Conservation (phyloP, 2,888 invertebrate genomes). For the Ichneumon xanthorius region DNA sequence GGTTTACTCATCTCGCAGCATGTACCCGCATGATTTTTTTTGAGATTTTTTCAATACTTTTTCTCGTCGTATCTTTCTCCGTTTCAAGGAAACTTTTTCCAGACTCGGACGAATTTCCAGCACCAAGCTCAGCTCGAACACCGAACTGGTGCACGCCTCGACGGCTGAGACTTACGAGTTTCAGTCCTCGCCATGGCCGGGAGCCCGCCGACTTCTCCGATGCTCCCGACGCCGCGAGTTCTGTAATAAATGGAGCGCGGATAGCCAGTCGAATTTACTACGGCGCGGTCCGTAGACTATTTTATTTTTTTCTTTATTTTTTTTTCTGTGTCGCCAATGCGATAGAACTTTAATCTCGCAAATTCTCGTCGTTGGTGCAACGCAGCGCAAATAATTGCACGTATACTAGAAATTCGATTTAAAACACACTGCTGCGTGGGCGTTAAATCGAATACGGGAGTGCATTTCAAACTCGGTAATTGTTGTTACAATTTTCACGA, state of each 20-base stretch:
- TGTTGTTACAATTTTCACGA: conserved; percentile 12
- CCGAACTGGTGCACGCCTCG: conserved; percentile 57
- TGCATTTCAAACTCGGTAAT: conserved; percentile 5
- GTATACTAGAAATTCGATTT: neutral
- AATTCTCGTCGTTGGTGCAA: conserved; percentile 26
- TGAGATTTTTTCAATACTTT: conserved; percentile 5
- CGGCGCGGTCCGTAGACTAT: conserved; percentile 25
- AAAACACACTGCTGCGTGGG: neutral
- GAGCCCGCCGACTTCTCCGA: conserved; percentile 30
- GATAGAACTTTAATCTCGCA: conserved; percentile 17
- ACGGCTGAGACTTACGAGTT: conserved; percentile 62
- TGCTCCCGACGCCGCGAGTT: conserved; percentile 39
- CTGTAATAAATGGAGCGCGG: conserved; percentile 62
- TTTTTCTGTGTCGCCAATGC: conserved; percentile 2
- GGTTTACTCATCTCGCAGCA: neutral
- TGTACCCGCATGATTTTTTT: neutral
- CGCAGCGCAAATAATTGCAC: neutral
- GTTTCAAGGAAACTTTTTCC: conserved; percentile 59
- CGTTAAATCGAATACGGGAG: neutral
- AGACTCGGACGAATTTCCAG: conserved; percentile 46
- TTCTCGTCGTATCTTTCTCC: conserved; percentile 23
- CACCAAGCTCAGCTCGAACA: conserved; percentile 53
- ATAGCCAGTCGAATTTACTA: conserved; percentile 60
- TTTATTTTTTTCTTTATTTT: neutral
- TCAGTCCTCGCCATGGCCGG: conserved; percentile 41